Evolutionary conservation across 2,888 invertebrate genomes (phyloP), one percentile per base, ranked within the genome.

Genomic region (Anthophora plumipes): DNA sequence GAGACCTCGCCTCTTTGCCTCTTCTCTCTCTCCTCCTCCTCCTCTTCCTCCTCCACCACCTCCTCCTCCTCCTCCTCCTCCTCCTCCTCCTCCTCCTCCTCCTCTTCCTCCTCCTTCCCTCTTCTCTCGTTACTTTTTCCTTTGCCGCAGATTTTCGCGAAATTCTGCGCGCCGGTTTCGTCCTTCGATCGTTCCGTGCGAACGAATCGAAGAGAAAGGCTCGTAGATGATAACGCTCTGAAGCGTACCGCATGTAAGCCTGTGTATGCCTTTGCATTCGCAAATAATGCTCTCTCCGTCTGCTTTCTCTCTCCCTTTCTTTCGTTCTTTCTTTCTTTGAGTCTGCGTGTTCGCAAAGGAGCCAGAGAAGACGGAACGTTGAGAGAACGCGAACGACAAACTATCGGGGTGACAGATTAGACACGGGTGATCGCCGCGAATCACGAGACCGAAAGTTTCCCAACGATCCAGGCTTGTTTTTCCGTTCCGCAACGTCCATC

Each of bases 1-100:
- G 89, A 91, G 90, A 89, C 72, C 77, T 73, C 60, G 46, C 63
- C 63, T 43, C 66, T 46, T 52, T 37, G 46, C 54, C 50, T 59
- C 63, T 31, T 52, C 43, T 20, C 80, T 67, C 64, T 31, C 31
- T 31, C 31, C 31, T 31, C 31, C 31, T 31, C 31, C 31, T 37
- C 37, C 57, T 20, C 41, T 52, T 2, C 37, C 41, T 43, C 39
- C 46, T 20, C 12, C 41, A 46, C 37, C 59, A 64, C 14, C 20
- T 55, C 64, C 52, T 12, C 50, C 55, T 57, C 25, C 41, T 31
- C 20, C 43, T 64, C 52, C 41, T 46, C 41, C n/a, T 25, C 31
- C 37, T 2, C 20, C 11, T 39, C 37, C 22, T 25, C 5, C n/a
- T 25, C 14, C 12, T 6, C 17, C 31, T 22, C 31, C 6, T 54